These are phyloP conservation scores for Littorina saxatilis DNA, from an alignment of 1,140 invertebrate genomes.

Conservation along the genomic window DNA sequence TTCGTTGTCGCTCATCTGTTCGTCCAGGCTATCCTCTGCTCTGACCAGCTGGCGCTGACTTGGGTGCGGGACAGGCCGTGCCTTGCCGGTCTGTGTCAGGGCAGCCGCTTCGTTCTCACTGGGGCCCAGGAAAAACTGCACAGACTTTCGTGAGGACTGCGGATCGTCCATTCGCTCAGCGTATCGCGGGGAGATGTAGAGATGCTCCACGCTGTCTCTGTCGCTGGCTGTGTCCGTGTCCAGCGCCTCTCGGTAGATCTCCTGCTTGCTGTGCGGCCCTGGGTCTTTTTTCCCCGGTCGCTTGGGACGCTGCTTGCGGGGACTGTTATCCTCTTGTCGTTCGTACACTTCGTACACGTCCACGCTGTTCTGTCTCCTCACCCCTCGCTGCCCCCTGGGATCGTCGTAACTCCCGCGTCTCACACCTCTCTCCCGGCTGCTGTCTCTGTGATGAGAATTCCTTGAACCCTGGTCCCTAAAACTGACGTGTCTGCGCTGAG, in stretches of 20 bases:
- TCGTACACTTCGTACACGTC: not conserved
- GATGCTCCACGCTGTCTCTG: conserved; percentile 45
- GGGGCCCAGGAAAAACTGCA: conserved; percentile 38
- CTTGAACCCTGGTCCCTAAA: not conserved
- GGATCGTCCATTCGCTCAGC: conserved; percentile 22
- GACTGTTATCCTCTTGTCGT: not conserved
- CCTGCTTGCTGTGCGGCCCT: not conserved
- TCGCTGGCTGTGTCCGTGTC: conserved; percentile 45
- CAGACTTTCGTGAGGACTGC: not conserved
- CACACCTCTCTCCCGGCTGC: not conserved
- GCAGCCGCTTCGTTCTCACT: not conserved
- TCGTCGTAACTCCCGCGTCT: too few relatives aligned
- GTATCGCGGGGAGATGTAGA: conserved; percentile 41
- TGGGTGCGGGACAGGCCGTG: not conserved
- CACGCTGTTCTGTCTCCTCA: not conserved
- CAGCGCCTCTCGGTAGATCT: conserved; percentile 19
- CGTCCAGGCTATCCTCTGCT: conserved; percentile 19
- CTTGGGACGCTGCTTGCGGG: not conserved
- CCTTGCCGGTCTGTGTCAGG: not conserved
- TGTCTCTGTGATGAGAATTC: not conserved
- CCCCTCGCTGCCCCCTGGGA: not conserved
- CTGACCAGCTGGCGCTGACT: not conserved
- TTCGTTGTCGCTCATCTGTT: conserved; percentile 25
- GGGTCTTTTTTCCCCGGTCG: not conserved
- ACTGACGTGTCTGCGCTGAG: conserved; percentile 22